Evolutionary conservation across 64 coral and sea anemone species (phyloP), one percentile per base, ranked within the genome.

Genomic region (Orbicella faveolata): DNA sequence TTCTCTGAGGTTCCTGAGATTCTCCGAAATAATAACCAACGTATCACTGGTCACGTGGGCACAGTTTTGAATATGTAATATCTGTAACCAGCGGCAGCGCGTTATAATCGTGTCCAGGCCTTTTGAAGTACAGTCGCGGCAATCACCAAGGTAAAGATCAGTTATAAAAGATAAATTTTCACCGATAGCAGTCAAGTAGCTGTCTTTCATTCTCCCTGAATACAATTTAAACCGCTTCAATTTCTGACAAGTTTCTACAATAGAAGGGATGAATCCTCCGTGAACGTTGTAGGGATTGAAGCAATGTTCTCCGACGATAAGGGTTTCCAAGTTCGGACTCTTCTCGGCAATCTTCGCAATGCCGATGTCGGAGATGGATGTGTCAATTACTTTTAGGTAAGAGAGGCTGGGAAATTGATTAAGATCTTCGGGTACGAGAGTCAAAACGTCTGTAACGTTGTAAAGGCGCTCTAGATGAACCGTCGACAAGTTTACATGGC

Each of bases 161-260:
- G 79, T 88, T 34, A 96, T n/a, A 37, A 93, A 78, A 12, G 59
- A 86, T 63, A 96, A 37, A 63, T 93, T 90, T 41, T 76, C 54
- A 7, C 87, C 80, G 13, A 96, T 85, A n/a, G 88, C 73, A 13
- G 57, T 77, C 68, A 96, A 74, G 37, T 87, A 92, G 15, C 83
- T 85, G 54, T 96, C 94, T 37, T 87, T 89, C 90, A 96, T 93
- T 93, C 83, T 93, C 19, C 81, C 87, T 9, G 90, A 93, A 65
- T 80, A 92, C 19, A 92, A 75, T 78, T 92, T 92, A 21, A 96
- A 67, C 52, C 57, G 87, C 54, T 87, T 85, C 3, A 96, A 76
- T 19, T 62, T 74, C 75, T 93, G 89, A 73, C 94, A 96, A 9
- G 53, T 89, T 73, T 87, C 81, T 18, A 87, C 81, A 36, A 96